These are phyloP conservation scores for Micrasema minimum DNA, from an alignment of 1,140 invertebrate species.

Conservation along the genomic window DNA sequence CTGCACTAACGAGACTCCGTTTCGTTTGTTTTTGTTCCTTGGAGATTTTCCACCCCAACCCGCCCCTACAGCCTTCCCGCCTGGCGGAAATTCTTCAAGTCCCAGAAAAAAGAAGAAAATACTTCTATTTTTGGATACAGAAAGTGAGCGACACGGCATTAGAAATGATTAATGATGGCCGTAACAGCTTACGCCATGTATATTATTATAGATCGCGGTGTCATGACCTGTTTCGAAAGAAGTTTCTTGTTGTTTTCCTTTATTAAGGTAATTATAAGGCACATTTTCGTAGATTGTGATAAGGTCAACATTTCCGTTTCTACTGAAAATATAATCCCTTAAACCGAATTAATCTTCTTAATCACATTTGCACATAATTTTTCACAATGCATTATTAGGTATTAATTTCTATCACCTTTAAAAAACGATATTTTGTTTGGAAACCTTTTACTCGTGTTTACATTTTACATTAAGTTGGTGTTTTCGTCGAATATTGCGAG, in stretches of 20 bases:
- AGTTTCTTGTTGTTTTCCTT: conserved; percentile 22
- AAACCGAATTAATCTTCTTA: conserved; percentile 1
- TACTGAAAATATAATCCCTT: no score
- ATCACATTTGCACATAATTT: no score
- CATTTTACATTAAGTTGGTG: no score
- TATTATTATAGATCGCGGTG: background rate
- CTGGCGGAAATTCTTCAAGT: conserved; percentile 26
- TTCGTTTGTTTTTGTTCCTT: conserved; percentile 26
- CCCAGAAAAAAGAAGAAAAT: conserved; percentile 28
- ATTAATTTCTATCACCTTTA: no score
- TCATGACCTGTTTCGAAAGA: conserved; percentile 17
- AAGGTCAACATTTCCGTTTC: no score
- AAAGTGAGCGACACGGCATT: conserved; percentile 40
- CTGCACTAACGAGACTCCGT: conserved; percentile 10
- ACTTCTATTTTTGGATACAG: conserved; percentile 29
- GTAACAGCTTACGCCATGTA: conserved; percentile 33
- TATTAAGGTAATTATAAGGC: conserved; percentile 13
- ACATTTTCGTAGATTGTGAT: conserved; percentile 8
- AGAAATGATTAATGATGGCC: conserved; percentile 38
- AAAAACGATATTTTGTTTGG: no score
- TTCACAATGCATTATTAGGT: no score
- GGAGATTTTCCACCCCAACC: conserved; percentile 1
- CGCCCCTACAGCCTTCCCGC: background rate
- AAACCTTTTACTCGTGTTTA: no score
- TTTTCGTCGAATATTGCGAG: no score